A percentile compares a stretch with the other conserved stretches of the same genome.
Evolutionary conservation across 1,140 invertebrate species (phyloP).

Genomic region (Diorhabda elongata): DNA sequence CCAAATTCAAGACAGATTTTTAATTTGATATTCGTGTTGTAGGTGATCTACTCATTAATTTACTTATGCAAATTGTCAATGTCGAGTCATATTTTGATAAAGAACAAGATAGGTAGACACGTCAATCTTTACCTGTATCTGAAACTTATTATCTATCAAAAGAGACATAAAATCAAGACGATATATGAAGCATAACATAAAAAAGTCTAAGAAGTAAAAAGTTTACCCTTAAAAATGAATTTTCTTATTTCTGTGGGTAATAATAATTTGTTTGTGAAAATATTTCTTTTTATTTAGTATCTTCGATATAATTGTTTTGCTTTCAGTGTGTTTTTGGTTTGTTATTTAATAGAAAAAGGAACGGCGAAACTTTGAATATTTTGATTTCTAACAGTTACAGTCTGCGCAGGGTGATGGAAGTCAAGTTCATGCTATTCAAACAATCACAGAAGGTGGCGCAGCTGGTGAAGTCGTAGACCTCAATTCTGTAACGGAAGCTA

Average conservation of each 20-base stretch:
- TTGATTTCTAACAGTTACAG: constrained; percentile 58
- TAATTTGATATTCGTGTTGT: too few relatives aligned
- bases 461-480: constrained; percentile 76
- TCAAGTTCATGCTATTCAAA: constrained; percentile 74
- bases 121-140: too few relatives aligned
- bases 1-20: too few relatives aligned
- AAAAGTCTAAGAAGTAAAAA: too few relatives aligned
- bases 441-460: constrained; percentile 63
- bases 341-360: not conserved
- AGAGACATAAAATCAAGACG: too few relatives aligned
- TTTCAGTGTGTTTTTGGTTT: constrained; percentile 19
- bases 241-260: not conserved
- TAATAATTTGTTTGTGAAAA: not conserved
- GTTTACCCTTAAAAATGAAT: too few relatives aligned
- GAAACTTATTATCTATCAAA: too few relatives aligned
- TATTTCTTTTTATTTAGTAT: not conserved
- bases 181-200: too few relatives aligned
- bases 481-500: constrained; percentile 81
- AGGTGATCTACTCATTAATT: too few relatives aligned
- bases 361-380: constrained; percentile 11
- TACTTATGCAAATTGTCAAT: too few relatives aligned
- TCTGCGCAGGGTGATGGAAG: constrained; percentile 67
- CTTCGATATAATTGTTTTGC: constrained; percentile 4
- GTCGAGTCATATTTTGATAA: too few relatives aligned
- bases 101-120: too few relatives aligned